These are phyloP conservation scores for Corythaeola cristata DNA, from an alignment of 2,113 vertebrate species.

Conservation along the genomic window DNA sequence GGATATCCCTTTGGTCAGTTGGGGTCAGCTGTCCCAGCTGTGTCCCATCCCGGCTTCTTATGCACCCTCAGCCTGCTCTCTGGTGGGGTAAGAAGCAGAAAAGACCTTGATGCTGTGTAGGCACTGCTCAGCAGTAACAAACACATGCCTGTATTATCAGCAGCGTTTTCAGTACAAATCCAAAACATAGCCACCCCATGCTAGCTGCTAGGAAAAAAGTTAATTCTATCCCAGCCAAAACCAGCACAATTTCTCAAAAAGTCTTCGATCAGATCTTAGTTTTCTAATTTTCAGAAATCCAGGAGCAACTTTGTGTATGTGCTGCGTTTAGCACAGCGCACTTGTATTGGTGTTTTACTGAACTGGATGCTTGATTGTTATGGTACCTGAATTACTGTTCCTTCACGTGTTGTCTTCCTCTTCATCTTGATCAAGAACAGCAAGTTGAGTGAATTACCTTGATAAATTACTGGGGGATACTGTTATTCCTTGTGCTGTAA, in stretches of 20 bases:
- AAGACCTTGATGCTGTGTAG: too few species aligned
- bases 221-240: too few species aligned
- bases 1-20: too few species aligned
- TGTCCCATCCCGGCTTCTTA: too few species aligned
- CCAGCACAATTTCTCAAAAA: background rate
- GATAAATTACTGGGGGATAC: background rate
- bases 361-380: accelerated
- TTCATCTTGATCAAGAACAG: background rate
- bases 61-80: too few species aligned
- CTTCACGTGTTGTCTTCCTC: background rate
- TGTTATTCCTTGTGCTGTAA: background rate
- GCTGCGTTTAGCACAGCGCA: background rate
- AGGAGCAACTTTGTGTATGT: background rate
- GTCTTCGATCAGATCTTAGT: background rate
- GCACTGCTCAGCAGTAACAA: too few species aligned
- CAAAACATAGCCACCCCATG: too few species aligned
- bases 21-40: too few species aligned
- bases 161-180: too few species aligned
- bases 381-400: background rate
- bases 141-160: too few species aligned
- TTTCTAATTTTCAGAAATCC: background rate
- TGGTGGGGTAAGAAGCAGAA: too few species aligned
- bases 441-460: background rate
- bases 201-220: too few species aligned
- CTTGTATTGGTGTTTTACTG: background rate